A percentile compares a stretch with the other conserved stretches of the same genome.
Evolutionary conservation across 35 echinoderm and acorn worm genomes (phyloP).

Genomic region (Nesometra sesokonis): DNA sequence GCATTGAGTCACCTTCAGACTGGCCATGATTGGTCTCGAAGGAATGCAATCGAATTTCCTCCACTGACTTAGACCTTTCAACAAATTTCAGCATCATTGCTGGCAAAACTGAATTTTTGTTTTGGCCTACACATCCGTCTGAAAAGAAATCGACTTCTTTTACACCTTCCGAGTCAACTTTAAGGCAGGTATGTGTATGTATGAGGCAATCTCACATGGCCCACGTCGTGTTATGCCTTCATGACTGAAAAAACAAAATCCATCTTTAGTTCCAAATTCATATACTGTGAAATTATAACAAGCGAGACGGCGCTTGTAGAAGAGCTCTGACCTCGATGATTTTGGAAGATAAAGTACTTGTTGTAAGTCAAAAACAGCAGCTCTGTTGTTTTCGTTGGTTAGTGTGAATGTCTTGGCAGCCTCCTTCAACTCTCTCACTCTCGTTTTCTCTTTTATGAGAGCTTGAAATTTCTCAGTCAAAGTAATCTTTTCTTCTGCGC

Average conservation of each 20-base stretch:
- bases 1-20: conserved; percentile 58
- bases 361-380: conserved; percentile 43
- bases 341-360: conserved; percentile 64
- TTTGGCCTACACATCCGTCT: conserved; percentile 59
- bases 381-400: background rate
- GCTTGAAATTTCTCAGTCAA: background rate
- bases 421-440: conserved; percentile 19
- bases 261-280: conserved; percentile 26
- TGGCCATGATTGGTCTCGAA: conserved; percentile 55
- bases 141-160: conserved; percentile 40
- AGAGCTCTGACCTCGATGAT: conserved; percentile 33
- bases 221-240: conserved; percentile 35
- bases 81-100: conserved; percentile 41
- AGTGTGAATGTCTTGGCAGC: background rate
- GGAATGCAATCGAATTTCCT: conserved; percentile 23
- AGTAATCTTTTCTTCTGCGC: background rate
- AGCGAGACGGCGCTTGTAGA: conserved; percentile 49
- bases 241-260: conserved; percentile 39
- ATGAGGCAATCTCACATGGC: conserved; percentile 39
- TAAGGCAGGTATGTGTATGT: conserved; percentile 22
- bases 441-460: conserved; percentile 22
- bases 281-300: conserved; percentile 73
- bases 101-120: conserved; percentile 48
- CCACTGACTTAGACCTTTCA: conserved; percentile 19
- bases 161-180: conserved; percentile 25